Conservation (phyloP, 2,888 invertebrate species). For the Drosophila yooni region DNA sequence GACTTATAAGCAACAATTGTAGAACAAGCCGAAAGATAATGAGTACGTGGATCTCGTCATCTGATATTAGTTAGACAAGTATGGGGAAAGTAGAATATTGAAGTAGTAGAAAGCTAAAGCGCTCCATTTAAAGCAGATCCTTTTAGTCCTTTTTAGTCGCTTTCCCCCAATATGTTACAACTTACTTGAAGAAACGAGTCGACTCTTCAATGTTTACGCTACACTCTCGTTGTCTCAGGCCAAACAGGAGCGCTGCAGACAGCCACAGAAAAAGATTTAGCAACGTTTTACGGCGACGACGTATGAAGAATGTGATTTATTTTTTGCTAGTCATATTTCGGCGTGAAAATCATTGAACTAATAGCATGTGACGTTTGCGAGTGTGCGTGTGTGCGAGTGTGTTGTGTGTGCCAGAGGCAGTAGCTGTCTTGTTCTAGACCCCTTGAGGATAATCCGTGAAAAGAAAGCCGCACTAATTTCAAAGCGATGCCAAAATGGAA, state of each 20-base stretch:
- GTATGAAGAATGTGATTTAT: conserved; percentile 62
- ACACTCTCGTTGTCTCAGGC: neutral
- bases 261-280: conserved; percentile 65
- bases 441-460: conserved; percentile 60
- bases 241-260: conserved; percentile 44
- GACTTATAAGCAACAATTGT: no score
- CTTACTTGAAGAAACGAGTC: neutral
- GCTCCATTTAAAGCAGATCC: neutral
- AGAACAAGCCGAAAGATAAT: neutral
- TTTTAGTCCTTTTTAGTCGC: no score
- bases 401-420: conserved; percentile 27
- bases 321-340: conserved; percentile 53
- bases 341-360: conserved; percentile 82
- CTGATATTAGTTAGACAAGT: neutral
- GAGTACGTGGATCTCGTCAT: neutral
- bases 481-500: conserved; percentile 31
- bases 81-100: neutral
- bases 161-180: neutral
- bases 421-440: conserved; percentile 55
- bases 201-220: conserved; percentile 27
- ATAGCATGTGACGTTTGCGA: conserved; percentile 73
- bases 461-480: conserved; percentile 77
- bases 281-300: conserved; percentile 28
- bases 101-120: neutral
- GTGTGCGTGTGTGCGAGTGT: conserved; percentile 8